Evolutionary conservation across 1,140 invertebrate genomes (phyloP), one percentile per base, ranked within the genome.

Genomic region (Manduca sexta): DNA sequence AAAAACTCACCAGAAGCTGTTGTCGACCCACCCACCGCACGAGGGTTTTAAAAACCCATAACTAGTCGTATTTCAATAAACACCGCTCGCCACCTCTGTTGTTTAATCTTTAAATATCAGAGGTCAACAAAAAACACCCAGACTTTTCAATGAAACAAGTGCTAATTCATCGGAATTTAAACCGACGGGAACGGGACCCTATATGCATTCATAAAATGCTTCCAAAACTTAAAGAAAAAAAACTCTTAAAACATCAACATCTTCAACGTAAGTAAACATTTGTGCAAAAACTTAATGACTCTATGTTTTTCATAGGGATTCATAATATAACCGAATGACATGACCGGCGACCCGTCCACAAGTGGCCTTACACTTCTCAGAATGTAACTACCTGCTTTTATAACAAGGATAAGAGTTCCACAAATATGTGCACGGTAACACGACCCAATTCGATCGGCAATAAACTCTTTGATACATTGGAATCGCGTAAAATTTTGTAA

Each of bases 351-450:
- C 55, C 44, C 50, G 62, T 52, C 62, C 60, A 69, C 60, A 53
- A 70, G 60, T 64, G 54, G 45, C 63, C 57, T 17, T 62, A 60
- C 61, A 58, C 38, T 77, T 76, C 68, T 57, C 62, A 60, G 79
- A 78, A 79, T 61, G 56, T 61, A 65, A 69, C 74, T 81, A 81
- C 77, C 77, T 81, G 77, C 66, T 74, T 70, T 77, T 77, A 64
- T 73, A 66, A 55, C 53, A 15, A 42, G 62, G 69, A 69, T 76
- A 72, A 66, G 59, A 58, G 50, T 47, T 59, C 56, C 60, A 72
- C 60, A 76, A 71, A 67, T 68, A 69, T 70, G 63, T 51, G 58
- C 53, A 14, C 2, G 13, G 14, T 18, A 68, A 74, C 66, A 64
- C 71, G 66, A 71, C 75, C 64, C 60, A 60, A 69, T 74, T 72